Evolutionary conservation across 2,113 vertebrate species (phyloP).

Genomic region (Rhinogobius similis): DNA sequence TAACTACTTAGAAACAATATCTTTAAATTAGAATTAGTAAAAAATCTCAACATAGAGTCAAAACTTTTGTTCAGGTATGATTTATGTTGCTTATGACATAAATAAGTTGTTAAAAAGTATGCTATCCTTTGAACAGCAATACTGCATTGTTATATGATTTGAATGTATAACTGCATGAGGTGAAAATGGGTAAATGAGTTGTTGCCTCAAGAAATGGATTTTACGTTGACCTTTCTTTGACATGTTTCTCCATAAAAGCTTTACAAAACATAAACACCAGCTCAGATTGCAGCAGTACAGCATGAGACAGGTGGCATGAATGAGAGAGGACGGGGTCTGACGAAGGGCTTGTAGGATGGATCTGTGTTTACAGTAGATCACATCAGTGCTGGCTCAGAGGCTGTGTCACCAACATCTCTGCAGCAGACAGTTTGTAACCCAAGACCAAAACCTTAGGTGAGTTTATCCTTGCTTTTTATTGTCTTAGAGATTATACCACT

Average conservation of each 20-base stretch:
- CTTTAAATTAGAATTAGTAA: too few species aligned
- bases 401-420: background rate
- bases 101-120: too few species aligned
- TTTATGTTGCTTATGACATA: too few species aligned
- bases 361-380: background rate
- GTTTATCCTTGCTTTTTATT: background rate
- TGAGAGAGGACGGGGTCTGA: background rate
- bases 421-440: background rate
- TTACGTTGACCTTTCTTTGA: background rate
- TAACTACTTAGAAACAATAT: too few species aligned
- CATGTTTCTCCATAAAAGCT: background rate
- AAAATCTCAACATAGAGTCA: too few species aligned
- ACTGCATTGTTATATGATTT: too few species aligned
- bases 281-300: background rate
- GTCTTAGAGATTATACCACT: background rate
- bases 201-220: background rate
- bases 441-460: background rate
- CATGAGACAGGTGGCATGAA: background rate
- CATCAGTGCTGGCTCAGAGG: slow-evolving; percentile 2
- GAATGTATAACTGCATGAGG: too few species aligned
- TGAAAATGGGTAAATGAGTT: too few species aligned
- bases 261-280: background rate
- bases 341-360: slow-evolving; percentile 7
- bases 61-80: too few species aligned
- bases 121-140: too few species aligned